Conservation (phyloP, 1,140 invertebrate species). For the Listronotus oregonensis region DNA sequence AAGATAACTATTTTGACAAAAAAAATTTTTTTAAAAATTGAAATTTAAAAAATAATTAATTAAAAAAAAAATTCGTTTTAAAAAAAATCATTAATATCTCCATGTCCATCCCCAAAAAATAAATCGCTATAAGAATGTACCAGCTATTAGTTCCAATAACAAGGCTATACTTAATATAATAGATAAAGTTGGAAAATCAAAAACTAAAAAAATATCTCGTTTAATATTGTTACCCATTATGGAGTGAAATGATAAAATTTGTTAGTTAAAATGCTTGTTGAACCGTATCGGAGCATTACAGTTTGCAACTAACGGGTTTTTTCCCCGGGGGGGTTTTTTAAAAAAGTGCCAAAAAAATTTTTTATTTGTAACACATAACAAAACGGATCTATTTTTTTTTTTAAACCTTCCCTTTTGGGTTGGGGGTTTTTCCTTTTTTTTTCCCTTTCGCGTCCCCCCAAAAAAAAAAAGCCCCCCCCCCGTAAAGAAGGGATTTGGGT, state of each 20-base stretch:
- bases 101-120: background rate
- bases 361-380: background rate
- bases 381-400: too few species aligned
- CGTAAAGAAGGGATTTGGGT: too few species aligned
- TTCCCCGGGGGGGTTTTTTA: background rate
- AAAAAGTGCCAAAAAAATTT: background rate
- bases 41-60: too few species aligned
- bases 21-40: too few species aligned
- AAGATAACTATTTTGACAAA: too few species aligned
- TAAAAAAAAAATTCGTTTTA: too few species aligned
- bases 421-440: too few species aligned
- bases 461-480: too few species aligned
- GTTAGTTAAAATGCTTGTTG: slow-evolving; percentile 36
- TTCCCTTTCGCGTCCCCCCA: too few species aligned
- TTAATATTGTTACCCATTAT: slow-evolving; percentile 30
- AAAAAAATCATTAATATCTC: too few species aligned
- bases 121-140: slow-evolving; percentile 4
- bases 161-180: slow-evolving; percentile 13
- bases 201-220: slow-evolving; percentile 8
- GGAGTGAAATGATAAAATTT: slow-evolving; percentile 33
- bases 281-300: slow-evolving; percentile 26
- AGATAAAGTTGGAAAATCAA: slow-evolving; percentile 4
- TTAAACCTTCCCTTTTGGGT: too few species aligned
- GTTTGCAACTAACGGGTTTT: slow-evolving; percentile 12
- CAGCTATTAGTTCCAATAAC: slow-evolving; percentile 21